Percentiles rank a stretch among this genome's conserved stretches.
Conservation (phyloP, 2,888 invertebrate genomes). For the Agonopterix arenella region DNA sequence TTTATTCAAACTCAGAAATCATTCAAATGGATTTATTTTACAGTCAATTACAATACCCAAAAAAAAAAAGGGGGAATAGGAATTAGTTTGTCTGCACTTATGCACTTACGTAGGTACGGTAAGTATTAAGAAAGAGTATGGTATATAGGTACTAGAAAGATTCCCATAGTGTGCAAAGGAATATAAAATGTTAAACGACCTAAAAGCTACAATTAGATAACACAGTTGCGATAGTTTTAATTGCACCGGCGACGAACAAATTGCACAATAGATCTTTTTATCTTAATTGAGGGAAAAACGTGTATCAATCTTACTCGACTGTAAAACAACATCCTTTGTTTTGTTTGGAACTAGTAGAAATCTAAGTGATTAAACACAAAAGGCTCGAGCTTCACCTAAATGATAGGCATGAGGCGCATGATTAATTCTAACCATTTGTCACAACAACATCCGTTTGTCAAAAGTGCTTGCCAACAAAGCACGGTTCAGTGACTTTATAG, state of each 20-base stretch:
- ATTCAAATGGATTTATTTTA: too few relatives aligned
- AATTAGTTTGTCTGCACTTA: too few relatives aligned
- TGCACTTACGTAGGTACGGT: too few relatives aligned
- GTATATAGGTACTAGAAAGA: too few relatives aligned
- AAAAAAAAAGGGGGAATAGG: too few relatives aligned
- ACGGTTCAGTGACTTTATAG: too few relatives aligned
- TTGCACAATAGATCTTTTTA: constrained; percentile 7
- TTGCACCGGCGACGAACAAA: constrained; percentile 2
- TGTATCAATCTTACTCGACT: constrained; percentile 5
- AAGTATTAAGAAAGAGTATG: too few relatives aligned
- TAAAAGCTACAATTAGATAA: not conserved
- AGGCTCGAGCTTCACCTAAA: not conserved
- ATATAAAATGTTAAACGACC: too few relatives aligned
- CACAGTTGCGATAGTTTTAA: not conserved
- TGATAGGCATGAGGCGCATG: constrained; percentile 3
- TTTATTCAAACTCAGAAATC: too few relatives aligned
- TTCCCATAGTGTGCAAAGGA: too few relatives aligned
- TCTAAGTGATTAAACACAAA: not conserved
- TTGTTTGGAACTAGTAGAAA: not conserved
- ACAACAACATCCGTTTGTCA: constrained; percentile 27
- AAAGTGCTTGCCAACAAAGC: constrained; percentile 10
- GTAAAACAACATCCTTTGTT: constrained; percentile 8
- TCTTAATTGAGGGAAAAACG: constrained; percentile 9
- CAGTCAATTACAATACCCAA: too few relatives aligned
- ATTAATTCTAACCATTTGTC: constrained; percentile 20